phyloP scores from a whole-genome alignment of 1,140 invertebrate genomes.

The Drosophila equinoxialis region DNA sequence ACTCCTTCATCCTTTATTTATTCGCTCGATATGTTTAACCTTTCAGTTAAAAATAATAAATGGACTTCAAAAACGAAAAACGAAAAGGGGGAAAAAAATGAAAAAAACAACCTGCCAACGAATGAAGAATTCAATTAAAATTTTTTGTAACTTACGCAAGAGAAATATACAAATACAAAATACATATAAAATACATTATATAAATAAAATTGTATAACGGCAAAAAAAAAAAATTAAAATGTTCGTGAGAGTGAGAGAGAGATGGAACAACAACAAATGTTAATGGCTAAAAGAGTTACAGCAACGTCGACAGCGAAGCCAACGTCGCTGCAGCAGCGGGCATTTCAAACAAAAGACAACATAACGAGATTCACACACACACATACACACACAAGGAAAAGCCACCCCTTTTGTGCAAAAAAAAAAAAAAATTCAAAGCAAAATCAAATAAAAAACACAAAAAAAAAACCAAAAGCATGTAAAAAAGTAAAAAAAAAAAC shows the following conservation, averaged over 20 bases:
- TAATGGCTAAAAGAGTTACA: constrained; percentile 59
- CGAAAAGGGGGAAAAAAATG: background rate
- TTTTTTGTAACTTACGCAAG: constrained; percentile 62
- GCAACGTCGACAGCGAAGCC: constrained; percentile 47
- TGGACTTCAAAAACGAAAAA: constrained; percentile 34
- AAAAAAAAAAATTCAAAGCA: constrained; percentile 51
- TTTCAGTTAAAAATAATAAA: constrained; percentile 40
- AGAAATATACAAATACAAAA: constrained; percentile 43
- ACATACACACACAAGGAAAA: constrained; percentile 43
- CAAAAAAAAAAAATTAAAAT: constrained; percentile 35
- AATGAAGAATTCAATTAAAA: constrained; percentile 78
- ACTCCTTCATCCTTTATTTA: background rate
- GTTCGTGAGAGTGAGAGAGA: constrained; percentile 8
- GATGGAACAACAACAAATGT: constrained; percentile 6
- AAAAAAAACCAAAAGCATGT: constrained; percentile 60
- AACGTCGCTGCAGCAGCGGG: constrained; percentile 55
- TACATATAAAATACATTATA: constrained; percentile 63
- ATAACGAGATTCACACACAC: constrained; percentile 73
- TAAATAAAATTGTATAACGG: constrained; percentile 57
- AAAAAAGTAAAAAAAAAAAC: constrained; percentile 59
- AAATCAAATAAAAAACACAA: constrained; percentile 76
- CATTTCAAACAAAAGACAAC: constrained; percentile 78
- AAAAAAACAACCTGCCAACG: background rate
- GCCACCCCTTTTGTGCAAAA: constrained; percentile 41
- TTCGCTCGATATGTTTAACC: background rate